Percentiles rank a stretch among this genome's conserved stretches.
Evolutionary conservation across 2,113 vertebrate species (phyloP).

Genomic region (Speoplatyrhinus poulsoni): DNA sequence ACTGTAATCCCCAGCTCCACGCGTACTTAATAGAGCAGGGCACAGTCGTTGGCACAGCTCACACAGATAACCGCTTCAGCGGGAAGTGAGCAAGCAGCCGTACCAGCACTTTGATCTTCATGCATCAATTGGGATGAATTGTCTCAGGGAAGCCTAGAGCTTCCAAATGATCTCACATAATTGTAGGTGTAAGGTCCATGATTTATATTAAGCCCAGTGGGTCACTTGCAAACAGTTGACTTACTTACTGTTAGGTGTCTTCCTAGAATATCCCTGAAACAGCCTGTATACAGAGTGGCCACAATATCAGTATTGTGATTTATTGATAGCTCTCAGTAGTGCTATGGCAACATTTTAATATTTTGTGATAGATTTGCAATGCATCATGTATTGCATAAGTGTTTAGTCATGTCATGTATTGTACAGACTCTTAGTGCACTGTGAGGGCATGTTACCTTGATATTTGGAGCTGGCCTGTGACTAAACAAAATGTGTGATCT

Average conservation of each 20-base stretch:
- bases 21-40: constrained; percentile 69
- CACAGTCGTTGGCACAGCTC: constrained; percentile 68
- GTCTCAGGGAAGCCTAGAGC: constrained; percentile 53
- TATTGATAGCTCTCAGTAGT: too few relatives aligned
- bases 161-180: constrained; percentile 47
- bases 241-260: constrained; percentile 46
- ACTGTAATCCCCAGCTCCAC: constrained; percentile 73
- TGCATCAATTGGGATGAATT: constrained; percentile 40
- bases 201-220: constrained; percentile 71
- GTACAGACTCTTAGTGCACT: not conserved
- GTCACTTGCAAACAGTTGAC: constrained; percentile 68
- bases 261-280: constrained; percentile 66
- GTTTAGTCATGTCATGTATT: constrained; percentile 13
- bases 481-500: constrained; percentile 33
- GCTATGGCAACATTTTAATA: too few relatives aligned
- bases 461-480: too few relatives aligned
- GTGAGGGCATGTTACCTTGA: too few relatives aligned
- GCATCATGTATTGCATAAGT: too few relatives aligned
- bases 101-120: constrained; percentile 61
- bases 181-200: constrained; percentile 50
- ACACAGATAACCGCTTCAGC: constrained; percentile 59
- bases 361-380: too few relatives aligned
- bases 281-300: constrained; percentile 46
- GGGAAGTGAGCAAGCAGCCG: constrained; percentile 65
- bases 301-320: not conserved